Conservation (phyloP, 1,140 invertebrate genomes). For the Zophobas morio region DNA sequence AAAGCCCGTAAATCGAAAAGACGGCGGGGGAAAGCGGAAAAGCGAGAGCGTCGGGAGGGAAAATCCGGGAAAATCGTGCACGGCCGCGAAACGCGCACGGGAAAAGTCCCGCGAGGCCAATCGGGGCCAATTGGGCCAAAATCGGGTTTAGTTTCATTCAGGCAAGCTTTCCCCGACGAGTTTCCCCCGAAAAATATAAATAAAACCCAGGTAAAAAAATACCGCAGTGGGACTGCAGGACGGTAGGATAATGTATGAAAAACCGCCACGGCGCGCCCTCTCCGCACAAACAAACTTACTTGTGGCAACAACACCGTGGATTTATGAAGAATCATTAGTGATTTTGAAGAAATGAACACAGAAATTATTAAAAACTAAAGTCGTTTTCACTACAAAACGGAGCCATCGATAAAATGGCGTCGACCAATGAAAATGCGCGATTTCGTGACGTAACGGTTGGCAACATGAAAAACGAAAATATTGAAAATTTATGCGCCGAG, state of each 20-base stretch:
- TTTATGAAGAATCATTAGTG: constrained; percentile 55
- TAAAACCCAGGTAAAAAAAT: constrained; percentile 57
- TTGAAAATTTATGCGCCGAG: neutral
- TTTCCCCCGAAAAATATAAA: constrained; percentile 41
- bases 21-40: neutral
- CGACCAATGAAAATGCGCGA: constrained; percentile 57
- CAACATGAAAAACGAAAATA: constrained; percentile 40
- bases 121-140: neutral
- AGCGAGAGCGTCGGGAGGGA: neutral
- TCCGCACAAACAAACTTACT: constrained; percentile 31
- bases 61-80: neutral
- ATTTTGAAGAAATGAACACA: constrained; percentile 58
- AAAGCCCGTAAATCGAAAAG: neutral
- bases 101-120: constrained; percentile 6
- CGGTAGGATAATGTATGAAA: constrained; percentile 50
- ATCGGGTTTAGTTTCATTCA: constrained; percentile 36
- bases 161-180: constrained; percentile 23
- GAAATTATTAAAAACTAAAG: constrained; percentile 59
- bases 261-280: neutral
- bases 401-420: constrained; percentile 63
- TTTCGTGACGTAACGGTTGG: constrained; percentile 54
- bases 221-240: constrained; percentile 58
- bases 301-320: constrained; percentile 34
- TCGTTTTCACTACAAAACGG: constrained; percentile 61
- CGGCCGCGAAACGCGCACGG: neutral